These are phyloP conservation scores for Rhysida immarginata DNA, from an alignment of 1,140 invertebrate genomes.

Conservation along the genomic window DNA sequence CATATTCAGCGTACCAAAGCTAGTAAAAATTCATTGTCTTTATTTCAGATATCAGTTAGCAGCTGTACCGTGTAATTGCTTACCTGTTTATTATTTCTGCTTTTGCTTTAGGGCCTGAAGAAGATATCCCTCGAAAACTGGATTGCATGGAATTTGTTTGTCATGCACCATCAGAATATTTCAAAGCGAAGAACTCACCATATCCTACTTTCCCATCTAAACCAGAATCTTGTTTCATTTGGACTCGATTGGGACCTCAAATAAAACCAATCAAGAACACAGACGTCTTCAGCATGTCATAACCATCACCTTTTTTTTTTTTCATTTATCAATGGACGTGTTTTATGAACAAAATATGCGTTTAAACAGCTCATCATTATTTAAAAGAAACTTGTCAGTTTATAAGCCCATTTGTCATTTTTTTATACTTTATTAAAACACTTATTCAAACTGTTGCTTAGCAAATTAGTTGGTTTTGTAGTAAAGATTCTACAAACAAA, in stretches of 20 bases:
- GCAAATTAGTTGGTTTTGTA: too few relatives aligned
- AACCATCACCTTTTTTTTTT: too few relatives aligned
- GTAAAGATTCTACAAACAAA: too few relatives aligned
- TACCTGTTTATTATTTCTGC: conserved; percentile 9
- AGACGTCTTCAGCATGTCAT: conserved; percentile 22
- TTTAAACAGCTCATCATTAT: too few relatives aligned
- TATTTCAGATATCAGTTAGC: not conserved
- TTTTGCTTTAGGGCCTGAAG: conserved; percentile 55
- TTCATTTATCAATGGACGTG: too few relatives aligned
- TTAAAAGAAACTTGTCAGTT: too few relatives aligned
- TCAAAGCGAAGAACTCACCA: conserved; percentile 53
- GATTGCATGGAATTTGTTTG: conserved; percentile 82
- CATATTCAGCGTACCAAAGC: too few relatives aligned
- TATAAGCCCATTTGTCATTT: too few relatives aligned
- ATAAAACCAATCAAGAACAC: conserved; percentile 23
- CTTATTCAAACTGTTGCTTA: too few relatives aligned
- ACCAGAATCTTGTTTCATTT: conserved; percentile 30
- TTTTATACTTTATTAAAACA: too few relatives aligned
- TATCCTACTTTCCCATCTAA: conserved; percentile 40
- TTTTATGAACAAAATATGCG: too few relatives aligned
- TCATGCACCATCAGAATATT: conserved; percentile 84
- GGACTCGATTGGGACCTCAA: conserved; percentile 28
- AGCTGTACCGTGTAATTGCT: conserved; percentile 1
- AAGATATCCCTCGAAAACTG: conserved; percentile 71
- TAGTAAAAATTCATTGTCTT: too few relatives aligned